These are phyloP conservation scores for Asteroscopus sphinx DNA, from an alignment of 2,888 invertebrate species.

Conservation along the genomic window DNA sequence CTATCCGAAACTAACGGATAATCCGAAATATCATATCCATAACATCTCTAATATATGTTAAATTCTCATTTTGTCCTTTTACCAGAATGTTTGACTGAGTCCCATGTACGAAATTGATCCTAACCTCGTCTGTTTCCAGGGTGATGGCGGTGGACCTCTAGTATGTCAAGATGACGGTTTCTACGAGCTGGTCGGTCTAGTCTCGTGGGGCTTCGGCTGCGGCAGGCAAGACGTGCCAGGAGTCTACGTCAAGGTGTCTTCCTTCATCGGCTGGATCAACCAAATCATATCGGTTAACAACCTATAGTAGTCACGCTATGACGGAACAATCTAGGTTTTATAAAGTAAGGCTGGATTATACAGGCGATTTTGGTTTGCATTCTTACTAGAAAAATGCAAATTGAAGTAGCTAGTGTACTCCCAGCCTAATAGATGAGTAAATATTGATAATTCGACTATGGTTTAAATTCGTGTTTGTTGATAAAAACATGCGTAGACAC, in stretches of 20 bases:
- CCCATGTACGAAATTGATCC: background rate
- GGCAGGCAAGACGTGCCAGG: constrained; percentile 98
- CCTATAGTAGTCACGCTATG: constrained; percentile 90
- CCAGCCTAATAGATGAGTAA: background rate
- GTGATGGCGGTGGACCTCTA: constrained; percentile 98
- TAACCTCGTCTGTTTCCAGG: constrained; percentile 87
- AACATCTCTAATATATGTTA: no score
- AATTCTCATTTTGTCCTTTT: no score
- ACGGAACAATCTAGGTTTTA: constrained; percentile 14
- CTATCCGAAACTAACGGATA: no score
- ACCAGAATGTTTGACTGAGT: no score
- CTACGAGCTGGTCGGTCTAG: constrained; percentile 97
- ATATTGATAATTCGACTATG: background rate
- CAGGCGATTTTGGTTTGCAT: background rate
- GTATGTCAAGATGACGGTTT: constrained; percentile 98
- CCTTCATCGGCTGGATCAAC: constrained; percentile 99
- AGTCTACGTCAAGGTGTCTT: constrained; percentile 98
- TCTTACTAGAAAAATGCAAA: background rate
- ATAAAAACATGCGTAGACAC: background rate
- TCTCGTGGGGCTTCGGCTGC: constrained; percentile 98
- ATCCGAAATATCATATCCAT: no score
- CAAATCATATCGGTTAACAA: constrained; percentile 99
- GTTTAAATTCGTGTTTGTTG: background rate
- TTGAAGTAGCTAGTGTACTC: background rate
- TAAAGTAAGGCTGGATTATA: constrained; percentile 12